Evolutionary conservation across 2,888 invertebrate genomes (phyloP).

Genomic region (Drosophila buzzatii): DNA sequence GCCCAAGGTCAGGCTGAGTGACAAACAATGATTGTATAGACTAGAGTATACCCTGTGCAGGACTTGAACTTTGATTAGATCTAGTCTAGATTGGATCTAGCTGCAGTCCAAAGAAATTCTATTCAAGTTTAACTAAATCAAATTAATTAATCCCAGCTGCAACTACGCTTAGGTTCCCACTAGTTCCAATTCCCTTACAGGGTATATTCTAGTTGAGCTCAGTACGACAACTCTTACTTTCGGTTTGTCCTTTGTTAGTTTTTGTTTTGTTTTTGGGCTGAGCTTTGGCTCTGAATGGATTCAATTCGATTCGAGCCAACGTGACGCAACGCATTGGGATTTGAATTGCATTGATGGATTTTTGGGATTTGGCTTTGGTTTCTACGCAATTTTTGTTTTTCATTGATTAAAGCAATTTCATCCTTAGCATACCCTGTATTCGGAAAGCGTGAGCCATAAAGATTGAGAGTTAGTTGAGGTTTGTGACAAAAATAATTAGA

Average conservation of each 20-base stretch:
- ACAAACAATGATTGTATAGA: not conserved
- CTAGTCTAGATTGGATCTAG: too few species aligned
- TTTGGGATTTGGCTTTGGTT: constrained; percentile 29
- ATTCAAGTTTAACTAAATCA: too few species aligned
- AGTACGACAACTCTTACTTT: not conserved
- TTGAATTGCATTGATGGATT: constrained; percentile 52
- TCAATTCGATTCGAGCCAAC: constrained; percentile 41
- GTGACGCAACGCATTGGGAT: constrained; percentile 34
- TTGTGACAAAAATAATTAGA: not conserved
- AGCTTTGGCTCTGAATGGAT: constrained; percentile 50
- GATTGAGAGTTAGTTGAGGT: not conserved
- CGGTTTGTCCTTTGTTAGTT: not conserved
- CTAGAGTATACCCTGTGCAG: not conserved
- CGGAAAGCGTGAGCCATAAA: not conserved
- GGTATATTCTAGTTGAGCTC: not conserved
- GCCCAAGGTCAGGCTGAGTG: constrained; percentile 9
- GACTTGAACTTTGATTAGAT: not conserved
- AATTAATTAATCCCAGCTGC: too few species aligned
- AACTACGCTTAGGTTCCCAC: too few species aligned
- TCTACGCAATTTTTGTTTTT: constrained; percentile 31
- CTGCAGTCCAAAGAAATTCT: not conserved
- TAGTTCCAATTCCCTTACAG: not conserved
- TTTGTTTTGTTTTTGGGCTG: constrained; percentile 26
- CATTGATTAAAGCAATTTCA: not conserved
- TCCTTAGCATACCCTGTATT: not conserved